Evolutionary conservation across 2,888 invertebrate species (phyloP).

Genomic region (Macrosiphum euphorbiae): DNA sequence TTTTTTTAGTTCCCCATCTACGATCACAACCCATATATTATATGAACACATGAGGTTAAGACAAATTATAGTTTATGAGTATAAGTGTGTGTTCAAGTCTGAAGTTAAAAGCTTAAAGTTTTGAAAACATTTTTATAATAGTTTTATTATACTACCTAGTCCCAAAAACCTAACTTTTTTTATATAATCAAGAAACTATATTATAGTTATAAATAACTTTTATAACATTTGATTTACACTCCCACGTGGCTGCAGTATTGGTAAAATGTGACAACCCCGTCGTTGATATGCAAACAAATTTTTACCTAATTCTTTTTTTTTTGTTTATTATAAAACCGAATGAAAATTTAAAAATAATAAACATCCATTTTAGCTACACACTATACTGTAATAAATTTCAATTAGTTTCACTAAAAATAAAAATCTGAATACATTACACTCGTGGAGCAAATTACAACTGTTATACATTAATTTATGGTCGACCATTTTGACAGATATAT

Average conservation of each 20-base stretch:
- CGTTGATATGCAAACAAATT: background rate
- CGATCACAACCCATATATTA: background rate
- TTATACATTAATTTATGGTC: background rate
- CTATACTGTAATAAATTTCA: background rate
- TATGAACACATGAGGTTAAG: background rate
- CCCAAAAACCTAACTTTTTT: background rate
- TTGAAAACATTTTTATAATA: background rate
- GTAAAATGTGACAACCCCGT: background rate
- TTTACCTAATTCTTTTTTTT: background rate
- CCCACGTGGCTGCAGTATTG: background rate
- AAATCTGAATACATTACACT: background rate
- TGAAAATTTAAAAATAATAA: background rate
- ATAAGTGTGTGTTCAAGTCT: background rate
- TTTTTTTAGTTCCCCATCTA: background rate
- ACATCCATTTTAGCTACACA: background rate
- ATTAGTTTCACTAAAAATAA: background rate
- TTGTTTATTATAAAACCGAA: background rate
- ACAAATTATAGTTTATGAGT: background rate
- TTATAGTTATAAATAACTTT: background rate
- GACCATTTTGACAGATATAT: background rate
- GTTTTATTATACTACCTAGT: background rate
- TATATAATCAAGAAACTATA: background rate
- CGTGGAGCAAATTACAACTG: background rate
- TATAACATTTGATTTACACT: background rate
- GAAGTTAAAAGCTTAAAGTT: background rate